phyloP scores from a whole-genome alignment of 2,113 vertebrate genomes.

The Cheilinus undulatus region DNA sequence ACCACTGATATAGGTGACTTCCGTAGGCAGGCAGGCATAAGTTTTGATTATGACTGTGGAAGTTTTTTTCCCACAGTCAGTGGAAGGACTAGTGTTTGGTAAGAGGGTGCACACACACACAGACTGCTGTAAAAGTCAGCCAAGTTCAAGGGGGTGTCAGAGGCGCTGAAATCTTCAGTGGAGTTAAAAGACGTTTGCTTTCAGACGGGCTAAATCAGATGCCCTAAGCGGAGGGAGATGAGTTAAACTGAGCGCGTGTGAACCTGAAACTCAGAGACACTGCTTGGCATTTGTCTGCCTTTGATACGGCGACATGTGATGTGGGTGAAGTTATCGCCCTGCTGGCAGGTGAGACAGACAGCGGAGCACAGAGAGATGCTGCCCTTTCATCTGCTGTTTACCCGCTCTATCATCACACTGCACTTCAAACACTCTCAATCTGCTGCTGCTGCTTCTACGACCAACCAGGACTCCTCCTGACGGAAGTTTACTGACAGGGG shows the following conservation, averaged over 20 bases:
- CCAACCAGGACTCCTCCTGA: conserved; percentile 64
- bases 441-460: conserved; percentile 61
- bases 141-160: conserved; percentile 65
- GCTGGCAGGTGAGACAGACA: conserved; percentile 79
- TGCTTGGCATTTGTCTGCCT: conserved; percentile 82
- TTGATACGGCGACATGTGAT: conserved; percentile 80
- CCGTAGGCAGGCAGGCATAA: conserved; percentile 17
- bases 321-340: conserved; percentile 75
- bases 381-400: conserved; percentile 82
- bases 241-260: conserved; percentile 66
- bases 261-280: conserved; percentile 73
- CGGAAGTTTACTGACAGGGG: conserved; percentile 70
- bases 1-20: no score
- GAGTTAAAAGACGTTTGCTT: conserved; percentile 68
- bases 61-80: no score
- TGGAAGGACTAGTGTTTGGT: conserved; percentile 41
- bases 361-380: conserved; percentile 63
- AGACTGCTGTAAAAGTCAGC: conserved; percentile 67
- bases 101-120: conserved; percentile 46
- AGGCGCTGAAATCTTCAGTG: conserved; percentile 60
- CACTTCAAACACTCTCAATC: conserved; percentile 78
- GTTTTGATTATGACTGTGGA: conserved; percentile 53
- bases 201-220: conserved; percentile 72
- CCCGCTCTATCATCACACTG: conserved; percentile 78
- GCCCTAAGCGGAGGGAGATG: conserved; percentile 72